Evolutionary conservation across 2,797 vertebrate species (phyloP), one percentile per base, ranked within the genome.

Genomic region (Morus bassanus): DNA sequence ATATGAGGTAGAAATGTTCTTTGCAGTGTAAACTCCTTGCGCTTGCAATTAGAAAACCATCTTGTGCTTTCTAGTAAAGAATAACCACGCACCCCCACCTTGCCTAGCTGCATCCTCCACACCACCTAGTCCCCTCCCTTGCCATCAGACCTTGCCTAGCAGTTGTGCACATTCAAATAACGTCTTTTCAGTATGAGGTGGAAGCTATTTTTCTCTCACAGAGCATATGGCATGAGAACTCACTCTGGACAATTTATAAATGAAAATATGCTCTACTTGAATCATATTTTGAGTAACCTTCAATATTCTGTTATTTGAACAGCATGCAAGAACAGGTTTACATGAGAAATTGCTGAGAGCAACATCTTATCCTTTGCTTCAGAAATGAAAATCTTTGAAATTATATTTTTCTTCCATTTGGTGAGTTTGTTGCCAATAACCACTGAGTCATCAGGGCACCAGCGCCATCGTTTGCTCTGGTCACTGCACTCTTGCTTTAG

Each of bases 1-100:
- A 25, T 28, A 43, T 0, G 0, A 22, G 27, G 10, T 9, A 70
- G n/a, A 72, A 43, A 21, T 18, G 35, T 0, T 19, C n/a, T 25
- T 17, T 43, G 7, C 23, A 3, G 46, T 9, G 9, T 22, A 6
- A 82, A 27, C 4, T 41, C 19, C 30, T 51, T 27, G 35, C 2
- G 3, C 12, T 39, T 56, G 22, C 31, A 53, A 19, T 37, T 48
- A 50, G 53, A 89, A 82, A 82, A 35, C 9, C 18, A 23, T 28
- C 23, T 39, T 60, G 41, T 31, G 53, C 53, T 85, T 68, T 75
- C 78, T 60, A 53, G 57, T 21, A 41, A 6, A 63, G 65, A 54
- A 31, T 6, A 41, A 70, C 31, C 31, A 37, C n/a, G n/a, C 13
- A 24, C 4, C 3, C 8, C 3, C 8, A 12, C 13, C 23, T 56